A percentile compares a stretch with the other conserved stretches of the same genome.
These are phyloP conservation scores for Podiceps cristatus DNA, from an alignment of 2,113 vertebrate genomes.

Conservation along the genomic window DNA sequence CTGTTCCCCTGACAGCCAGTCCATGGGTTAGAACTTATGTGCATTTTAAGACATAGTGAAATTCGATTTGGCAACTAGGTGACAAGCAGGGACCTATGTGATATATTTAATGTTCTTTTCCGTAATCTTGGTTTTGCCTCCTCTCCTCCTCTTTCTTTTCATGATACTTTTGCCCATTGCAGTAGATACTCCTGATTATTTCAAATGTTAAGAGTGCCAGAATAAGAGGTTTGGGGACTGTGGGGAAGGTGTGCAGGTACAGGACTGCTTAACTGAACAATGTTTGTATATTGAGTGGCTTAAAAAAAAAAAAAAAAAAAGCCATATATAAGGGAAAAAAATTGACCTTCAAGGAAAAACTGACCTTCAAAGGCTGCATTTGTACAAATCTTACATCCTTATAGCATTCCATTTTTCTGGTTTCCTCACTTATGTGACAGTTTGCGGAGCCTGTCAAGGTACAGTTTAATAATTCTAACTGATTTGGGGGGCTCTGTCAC, in stretches of 20 bases:
- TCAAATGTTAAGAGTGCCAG: neutral
- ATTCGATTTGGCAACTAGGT: neutral
- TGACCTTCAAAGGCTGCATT: neutral
- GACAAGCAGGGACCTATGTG: neutral
- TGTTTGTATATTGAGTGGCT: neutral
- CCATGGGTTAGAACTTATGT: neutral
- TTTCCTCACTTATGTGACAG: neutral
- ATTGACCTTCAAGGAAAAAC: neutral
- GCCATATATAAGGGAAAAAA: neutral
- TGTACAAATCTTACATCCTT: neutral
- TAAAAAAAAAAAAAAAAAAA: neutral
- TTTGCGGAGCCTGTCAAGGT: neutral
- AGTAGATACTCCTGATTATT: neutral
- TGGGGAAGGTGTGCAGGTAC: accelerated
- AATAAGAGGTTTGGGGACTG: neutral
- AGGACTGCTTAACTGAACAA: neutral
- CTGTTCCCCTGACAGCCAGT: neutral
- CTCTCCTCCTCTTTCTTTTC: neutral
- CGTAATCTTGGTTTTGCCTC: neutral
- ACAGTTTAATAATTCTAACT: neutral
- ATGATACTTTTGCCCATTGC: neutral
- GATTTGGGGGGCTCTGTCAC: neutral
- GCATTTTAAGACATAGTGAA: neutral
- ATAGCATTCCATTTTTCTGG: neutral
- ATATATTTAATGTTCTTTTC: neutral